Evolutionary conservation across 30 jellyfish, hydroid and myxozoan species (phyloP).

Genomic region (Chrysaora quinquecirrha): DNA sequence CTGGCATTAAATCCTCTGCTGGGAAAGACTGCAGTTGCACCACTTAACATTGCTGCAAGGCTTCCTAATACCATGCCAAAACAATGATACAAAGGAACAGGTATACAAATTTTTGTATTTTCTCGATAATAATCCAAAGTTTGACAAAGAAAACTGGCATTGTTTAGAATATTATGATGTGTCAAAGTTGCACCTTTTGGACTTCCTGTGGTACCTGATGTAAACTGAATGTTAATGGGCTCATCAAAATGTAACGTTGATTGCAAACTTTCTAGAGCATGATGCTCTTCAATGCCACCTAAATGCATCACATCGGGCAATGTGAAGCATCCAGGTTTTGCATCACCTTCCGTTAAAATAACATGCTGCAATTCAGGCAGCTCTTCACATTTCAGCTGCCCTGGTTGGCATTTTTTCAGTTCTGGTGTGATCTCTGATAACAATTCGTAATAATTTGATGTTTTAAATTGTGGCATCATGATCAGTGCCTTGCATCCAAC

Average conservation of each 20-base stretch:
- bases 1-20: slow-evolving; percentile 81
- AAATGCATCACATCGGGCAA: slow-evolving; percentile 47
- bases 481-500: slow-evolving; percentile 79
- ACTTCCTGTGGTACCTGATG: slow-evolving; percentile 99
- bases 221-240: slow-evolving; percentile 91
- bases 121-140: slow-evolving; percentile 46
- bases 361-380: slow-evolving; percentile 36
- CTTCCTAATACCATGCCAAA: slow-evolving; percentile 99
- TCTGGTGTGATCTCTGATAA: slow-evolving; percentile 72
- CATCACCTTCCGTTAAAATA: slow-evolving; percentile 41
- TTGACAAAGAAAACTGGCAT: slow-evolving; percentile 68
- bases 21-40: slow-evolving; percentile 89
- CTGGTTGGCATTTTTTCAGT: slow-evolving; percentile 40
- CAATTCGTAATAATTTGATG: slow-evolving; percentile 75
- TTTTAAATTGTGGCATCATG: slow-evolving; percentile 74
- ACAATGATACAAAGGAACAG: slow-evolving; percentile 96
- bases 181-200: slow-evolving; percentile 95
- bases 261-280: slow-evolving; percentile 3
- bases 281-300: slow-evolving; percentile 61
- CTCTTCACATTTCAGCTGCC: slow-evolving; percentile 58
- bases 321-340: slow-evolving; percentile 68
- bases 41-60: slow-evolving; percentile 69
- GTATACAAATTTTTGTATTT: slow-evolving; percentile 83
- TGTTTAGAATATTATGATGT: slow-evolving; percentile 87
- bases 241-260: slow-evolving; percentile 79